Percentiles rank a stretch among this genome's conserved stretches.
These are phyloP conservation scores for Philypnodon macrostomus DNA, from an alignment of 2,797 vertebrate genomes.

Conservation along the genomic window DNA sequence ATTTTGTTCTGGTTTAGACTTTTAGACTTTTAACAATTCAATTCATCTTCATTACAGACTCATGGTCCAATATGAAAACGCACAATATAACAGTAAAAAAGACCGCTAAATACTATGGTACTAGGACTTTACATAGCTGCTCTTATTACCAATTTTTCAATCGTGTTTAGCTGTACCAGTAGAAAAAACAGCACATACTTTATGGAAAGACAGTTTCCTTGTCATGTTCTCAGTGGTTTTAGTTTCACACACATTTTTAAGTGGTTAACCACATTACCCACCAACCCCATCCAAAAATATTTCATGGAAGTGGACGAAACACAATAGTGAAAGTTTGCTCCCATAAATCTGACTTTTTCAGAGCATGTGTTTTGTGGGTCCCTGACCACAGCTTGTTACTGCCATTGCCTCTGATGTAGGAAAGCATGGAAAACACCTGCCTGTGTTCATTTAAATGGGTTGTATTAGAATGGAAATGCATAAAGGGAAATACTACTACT, in stretches of 20 bases:
- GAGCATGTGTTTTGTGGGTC: conserved; percentile 29
- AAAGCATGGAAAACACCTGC: conserved; percentile 33
- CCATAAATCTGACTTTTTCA: conserved; percentile 40
- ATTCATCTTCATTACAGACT: no score
- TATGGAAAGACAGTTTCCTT: conserved; percentile 51
- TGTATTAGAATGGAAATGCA: no score
- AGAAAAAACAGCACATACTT: conserved; percentile 44
- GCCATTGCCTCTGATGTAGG: conserved; percentile 17
- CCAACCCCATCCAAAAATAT: conserved; percentile 56
- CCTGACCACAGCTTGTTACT: conserved; percentile 26
- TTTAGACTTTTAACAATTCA: no score
- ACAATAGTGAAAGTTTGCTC: conserved; percentile 54
- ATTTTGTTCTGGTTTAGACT: no score
- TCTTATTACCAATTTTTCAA: conserved; percentile 39
- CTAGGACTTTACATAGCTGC: conserved; percentile 20
- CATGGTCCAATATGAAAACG: no score
- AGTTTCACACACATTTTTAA: conserved; percentile 55
- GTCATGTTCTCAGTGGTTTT: conserved; percentile 42
- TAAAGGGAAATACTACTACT: no score
- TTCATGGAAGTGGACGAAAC: conserved; percentile 45
- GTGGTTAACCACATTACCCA: conserved; percentile 56
- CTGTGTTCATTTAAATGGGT: no score
- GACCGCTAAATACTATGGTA: conserved; percentile 12
- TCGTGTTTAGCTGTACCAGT: no score
- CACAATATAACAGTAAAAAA: no score